Base-by-base conservation (phyloP, 2,888 invertebrate species). In the Chironomus riparius region DNA sequence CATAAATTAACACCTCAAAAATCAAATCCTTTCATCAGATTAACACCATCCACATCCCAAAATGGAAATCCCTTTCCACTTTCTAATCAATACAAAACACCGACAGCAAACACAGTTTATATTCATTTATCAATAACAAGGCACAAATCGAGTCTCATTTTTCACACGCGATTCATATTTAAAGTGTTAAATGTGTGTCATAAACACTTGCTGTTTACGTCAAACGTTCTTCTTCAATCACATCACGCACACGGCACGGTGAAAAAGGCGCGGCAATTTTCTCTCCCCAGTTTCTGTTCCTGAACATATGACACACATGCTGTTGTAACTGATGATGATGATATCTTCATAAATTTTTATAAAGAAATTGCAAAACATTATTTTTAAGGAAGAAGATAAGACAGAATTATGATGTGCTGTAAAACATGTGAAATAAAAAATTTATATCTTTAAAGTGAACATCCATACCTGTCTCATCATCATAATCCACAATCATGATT, bases 141-240 rank as follows among this genome's bases (percentile, higher is more conserved):
- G 15, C 13, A 50, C 50, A 50, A 7, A 4, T 13, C 50, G n/a
- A 13, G 22, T 22, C 50, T 70, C 21, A 70, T 74, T 74, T 74
- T 74, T 74, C 74, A 74, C 65, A 74, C 68, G 74, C 74, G 24
- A 72, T 62, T 62, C 61, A 15, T 62, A 24, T 4, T 47, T 1
- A 74, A 72, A 68, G 68, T 74, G 74, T 74, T 74, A 68, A 74
- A 74, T 74, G 68, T 68, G 15, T 74, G 74, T 74, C 74, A 74
- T 68, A 74, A 74, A 48, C 74, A 74, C 38, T 72, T 72, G 72
- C n/a, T 10, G 68, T 28, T 47, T n/a, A 15, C 47, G 65, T 28
- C 68, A 65, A 38, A n/a, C 24, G n/a, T 72, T 56, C 24, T 71
- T 18, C 24, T 61, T 18, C 50, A 38, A 38, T 38, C 38, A 38